Conservation (phyloP, 2,797 vertebrate species). For the Emys orbicularis region DNA sequence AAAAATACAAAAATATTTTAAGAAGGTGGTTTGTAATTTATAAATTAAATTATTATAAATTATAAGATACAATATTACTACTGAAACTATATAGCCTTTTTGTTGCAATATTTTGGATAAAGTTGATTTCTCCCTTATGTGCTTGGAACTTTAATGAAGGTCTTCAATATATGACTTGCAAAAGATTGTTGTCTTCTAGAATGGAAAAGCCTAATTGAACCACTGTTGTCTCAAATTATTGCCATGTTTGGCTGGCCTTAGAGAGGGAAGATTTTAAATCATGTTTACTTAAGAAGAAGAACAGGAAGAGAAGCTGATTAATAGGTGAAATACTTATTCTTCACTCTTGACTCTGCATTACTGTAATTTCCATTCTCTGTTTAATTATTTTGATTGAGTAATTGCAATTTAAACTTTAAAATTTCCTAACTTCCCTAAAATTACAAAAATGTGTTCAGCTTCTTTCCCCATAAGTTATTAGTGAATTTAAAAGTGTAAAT, state of each 20-base stretch:
- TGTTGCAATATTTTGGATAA: background rate
- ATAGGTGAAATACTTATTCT: background rate
- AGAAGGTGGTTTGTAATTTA: background rate
- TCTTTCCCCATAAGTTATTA: background rate
- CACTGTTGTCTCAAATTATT: background rate
- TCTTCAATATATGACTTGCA: background rate
- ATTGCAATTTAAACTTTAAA: background rate
- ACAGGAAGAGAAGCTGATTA: background rate
- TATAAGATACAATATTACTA: background rate
- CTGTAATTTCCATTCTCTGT: background rate
- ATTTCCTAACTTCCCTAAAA: background rate
- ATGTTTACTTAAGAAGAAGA: background rate
- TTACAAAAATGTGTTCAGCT: background rate
- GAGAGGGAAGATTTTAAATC: background rate
- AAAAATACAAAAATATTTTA: background rate
- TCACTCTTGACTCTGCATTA: background rate
- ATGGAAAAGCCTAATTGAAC: background rate
- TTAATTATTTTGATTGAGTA: background rate
- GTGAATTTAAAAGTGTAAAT: too few relatives aligned
- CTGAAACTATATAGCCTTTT: background rate
- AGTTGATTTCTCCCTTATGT: background rate
- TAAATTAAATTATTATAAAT: background rate
- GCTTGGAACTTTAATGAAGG: background rate
- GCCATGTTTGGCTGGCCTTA: background rate
- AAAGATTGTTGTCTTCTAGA: background rate